Evolutionary conservation across 2,888 invertebrate genomes (phyloP).

Genomic region (Megastigmus dorsalis): DNA sequence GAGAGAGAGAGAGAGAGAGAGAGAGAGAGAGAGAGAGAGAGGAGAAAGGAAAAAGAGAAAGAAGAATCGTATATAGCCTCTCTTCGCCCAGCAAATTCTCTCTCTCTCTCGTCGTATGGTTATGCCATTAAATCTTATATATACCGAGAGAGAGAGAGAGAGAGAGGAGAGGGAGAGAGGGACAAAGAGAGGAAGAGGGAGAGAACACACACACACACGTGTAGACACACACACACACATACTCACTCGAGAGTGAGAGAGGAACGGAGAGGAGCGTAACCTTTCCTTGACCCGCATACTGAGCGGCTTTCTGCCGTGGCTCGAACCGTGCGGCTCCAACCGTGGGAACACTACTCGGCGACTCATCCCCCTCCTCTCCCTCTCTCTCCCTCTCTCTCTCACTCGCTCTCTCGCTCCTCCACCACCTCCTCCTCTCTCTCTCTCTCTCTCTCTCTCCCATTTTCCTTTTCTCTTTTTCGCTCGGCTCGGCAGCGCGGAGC

Average conservation of each 20-base stretch:
- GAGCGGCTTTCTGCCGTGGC: conserved; percentile 78
- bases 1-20: neutral
- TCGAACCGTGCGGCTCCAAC: conserved; percentile 79
- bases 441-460: conserved; percentile 27
- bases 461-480: conserved; percentile 56
- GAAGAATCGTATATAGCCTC: neutral
- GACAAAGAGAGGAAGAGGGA: conserved; percentile 58
- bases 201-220: conserved; percentile 53
- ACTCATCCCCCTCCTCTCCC: conserved; percentile 60
- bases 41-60: conserved; percentile 21
- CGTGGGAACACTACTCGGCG: conserved; percentile 76
- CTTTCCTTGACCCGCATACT: conserved; percentile 81
- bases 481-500: conserved; percentile 57
- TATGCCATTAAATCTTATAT: conserved; percentile 68
- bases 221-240: conserved; percentile 52
- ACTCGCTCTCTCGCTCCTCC: conserved; percentile 45
- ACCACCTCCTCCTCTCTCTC: conserved; percentile 54
- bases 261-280: conserved; percentile 73
- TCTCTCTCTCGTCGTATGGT: conserved; percentile 48
- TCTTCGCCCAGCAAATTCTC: conserved; percentile 42
- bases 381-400: conserved; percentile 34
- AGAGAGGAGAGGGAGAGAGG: conserved; percentile 51
- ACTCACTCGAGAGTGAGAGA: conserved; percentile 53
- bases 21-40: neutral
- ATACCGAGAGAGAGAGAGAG: conserved; percentile 41